Percentiles rank a stretch among this genome's conserved stretches.
Conservation (phyloP, 92 coral and sea anemone genomes). For the Isaurus tuberculatus region DNA sequence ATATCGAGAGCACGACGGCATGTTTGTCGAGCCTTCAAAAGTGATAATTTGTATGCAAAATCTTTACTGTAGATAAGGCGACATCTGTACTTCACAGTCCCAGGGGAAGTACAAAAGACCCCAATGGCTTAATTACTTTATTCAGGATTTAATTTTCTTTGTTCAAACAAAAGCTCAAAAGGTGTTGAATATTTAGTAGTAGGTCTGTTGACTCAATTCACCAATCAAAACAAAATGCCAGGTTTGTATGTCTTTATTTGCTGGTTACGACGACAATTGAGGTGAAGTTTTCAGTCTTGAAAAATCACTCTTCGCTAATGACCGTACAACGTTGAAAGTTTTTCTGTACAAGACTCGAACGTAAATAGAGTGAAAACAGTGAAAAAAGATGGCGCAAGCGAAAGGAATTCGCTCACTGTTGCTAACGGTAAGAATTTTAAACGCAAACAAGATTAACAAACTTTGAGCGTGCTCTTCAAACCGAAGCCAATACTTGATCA, state of each 20-base stretch:
- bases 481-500: not conserved
- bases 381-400: not conserved
- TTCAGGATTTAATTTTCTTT: conserved; percentile 4
- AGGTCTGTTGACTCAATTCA: not conserved
- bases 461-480: not conserved
- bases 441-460: conserved; percentile 20
- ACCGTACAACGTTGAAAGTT: not conserved
- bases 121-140: conserved; percentile 32
- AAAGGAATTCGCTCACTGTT: no score
- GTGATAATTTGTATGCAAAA: not conserved
- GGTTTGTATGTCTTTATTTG: conserved; percentile 30
- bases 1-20: not conserved
- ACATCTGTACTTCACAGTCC: conserved; percentile 19
- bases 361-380: conserved; percentile 7
- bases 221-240: conserved; percentile 25
- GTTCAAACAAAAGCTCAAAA: conserved; percentile 18
- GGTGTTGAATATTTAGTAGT: conserved; percentile 26
- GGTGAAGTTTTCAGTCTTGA: conserved; percentile 31
- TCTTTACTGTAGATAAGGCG: not conserved
- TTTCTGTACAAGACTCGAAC: not conserved
- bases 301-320: conserved; percentile 8
- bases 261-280: conserved; percentile 31
- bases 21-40: not conserved
- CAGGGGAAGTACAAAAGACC: conserved; percentile 19
- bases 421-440: not conserved